Conservation (phyloP, 2,797 vertebrate species). For the Cyclura pinguis region DNA sequence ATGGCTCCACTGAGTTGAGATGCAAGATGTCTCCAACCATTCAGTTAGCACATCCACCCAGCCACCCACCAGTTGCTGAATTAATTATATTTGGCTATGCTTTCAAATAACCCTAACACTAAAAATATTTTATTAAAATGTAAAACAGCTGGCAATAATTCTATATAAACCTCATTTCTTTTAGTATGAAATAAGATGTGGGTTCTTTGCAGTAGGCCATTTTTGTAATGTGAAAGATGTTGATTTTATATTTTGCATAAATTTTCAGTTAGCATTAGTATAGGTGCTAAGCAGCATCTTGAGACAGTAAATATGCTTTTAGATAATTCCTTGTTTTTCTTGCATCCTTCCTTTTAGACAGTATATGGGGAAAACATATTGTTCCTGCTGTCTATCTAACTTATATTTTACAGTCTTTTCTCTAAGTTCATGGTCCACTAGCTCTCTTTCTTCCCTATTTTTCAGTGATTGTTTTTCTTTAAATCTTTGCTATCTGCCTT, state of each 20-base stretch:
- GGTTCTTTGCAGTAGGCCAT: too few relatives aligned
- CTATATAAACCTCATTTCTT: not conserved
- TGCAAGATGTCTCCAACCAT: not conserved
- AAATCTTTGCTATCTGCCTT: constrained; percentile 41
- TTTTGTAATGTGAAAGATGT: not conserved
- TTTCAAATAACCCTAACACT: not conserved
- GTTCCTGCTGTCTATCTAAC: not conserved
- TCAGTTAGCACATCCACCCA: not conserved
- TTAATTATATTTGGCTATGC: not conserved
- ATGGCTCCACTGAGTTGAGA: not conserved
- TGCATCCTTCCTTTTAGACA: not conserved
- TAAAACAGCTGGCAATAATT: not conserved
- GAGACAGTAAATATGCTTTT: not conserved
- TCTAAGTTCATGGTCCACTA: constrained; percentile 23
- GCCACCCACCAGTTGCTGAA: not conserved
- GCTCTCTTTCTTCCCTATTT: constrained; percentile 42
- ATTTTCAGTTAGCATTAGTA: not conserved
- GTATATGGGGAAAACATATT: not conserved
- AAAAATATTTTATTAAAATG: not conserved
- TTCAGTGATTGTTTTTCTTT: constrained; percentile 35
- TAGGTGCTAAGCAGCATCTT: not conserved
- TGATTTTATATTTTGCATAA: not conserved
- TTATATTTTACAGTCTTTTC: constrained; percentile 3
- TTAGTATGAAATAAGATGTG: not conserved
- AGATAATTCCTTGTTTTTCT: not conserved